Evolutionary conservation across 2,797 vertebrate species (phyloP), one percentile per base, ranked within the genome.

Genomic region (Naso thynnoides): DNA sequence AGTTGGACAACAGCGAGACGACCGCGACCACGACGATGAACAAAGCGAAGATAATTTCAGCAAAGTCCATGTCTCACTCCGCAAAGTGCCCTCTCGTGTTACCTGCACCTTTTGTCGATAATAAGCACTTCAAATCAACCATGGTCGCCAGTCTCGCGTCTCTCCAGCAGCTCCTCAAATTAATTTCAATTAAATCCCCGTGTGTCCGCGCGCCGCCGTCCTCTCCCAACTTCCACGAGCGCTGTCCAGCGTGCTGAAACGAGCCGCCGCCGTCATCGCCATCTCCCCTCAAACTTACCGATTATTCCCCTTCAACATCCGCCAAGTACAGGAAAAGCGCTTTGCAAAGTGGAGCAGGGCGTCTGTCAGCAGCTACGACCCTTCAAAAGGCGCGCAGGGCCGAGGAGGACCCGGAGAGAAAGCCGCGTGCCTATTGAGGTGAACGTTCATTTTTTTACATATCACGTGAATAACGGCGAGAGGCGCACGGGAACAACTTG

Each of bases 21-120:
- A 95, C 90, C 78, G 94, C 95, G 70, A 95, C 94, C 82, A 94
- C 95, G 68, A 93, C 91, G 75, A 95, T 95, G 86, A 95, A 94
- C 85, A 94, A 73, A 68, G 95, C 95, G 88, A 95, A 91, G 64
- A 95, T 53, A 29, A 90, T 88, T 75, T 96, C 95, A 83, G 94
- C 94, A 87, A 94, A 94, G 95, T 95, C 95, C 96, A 94, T 94
- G 76, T 95, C 96, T 96, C 86, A 95, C 84, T 90, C 86, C 86
- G 79, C 75, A 64, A 76, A 88, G 88, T 73, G 80, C 73, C 68
- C 84, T 63, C 39, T 36, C 52, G 50, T 60, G 76, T 84, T 71
- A 78, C 81, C 78, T 80, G 84, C 71, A 64, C 83, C 73, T 48
- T 69, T 53, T n/a, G 78, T 59, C 24, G 84, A 76, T 71, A 15